Evolutionary conservation across 2,113 vertebrate species (phyloP).

Genomic region (Oophaga pumilio): DNA sequence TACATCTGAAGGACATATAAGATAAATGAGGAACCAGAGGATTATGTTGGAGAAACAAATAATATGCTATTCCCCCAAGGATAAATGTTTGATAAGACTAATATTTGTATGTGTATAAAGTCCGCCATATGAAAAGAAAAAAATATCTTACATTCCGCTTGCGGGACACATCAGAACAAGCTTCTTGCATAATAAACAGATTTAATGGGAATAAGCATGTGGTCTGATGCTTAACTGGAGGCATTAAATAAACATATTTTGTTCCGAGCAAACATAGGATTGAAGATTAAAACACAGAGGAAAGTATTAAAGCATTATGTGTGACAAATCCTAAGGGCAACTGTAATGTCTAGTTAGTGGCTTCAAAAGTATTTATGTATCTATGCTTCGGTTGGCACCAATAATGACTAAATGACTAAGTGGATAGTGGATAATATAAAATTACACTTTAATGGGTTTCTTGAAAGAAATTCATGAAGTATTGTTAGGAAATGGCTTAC

Average conservation of each 20-base stretch:
- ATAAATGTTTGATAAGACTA: constrained; percentile 13
- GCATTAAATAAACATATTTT: constrained; percentile 41
- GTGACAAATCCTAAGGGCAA: constrained; percentile 15
- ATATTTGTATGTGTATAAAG: constrained; percentile 29
- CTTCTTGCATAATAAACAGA: constrained; percentile 36
- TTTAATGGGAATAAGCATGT: constrained; percentile 22
- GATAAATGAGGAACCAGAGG: constrained; percentile 9
- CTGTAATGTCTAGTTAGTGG: constrained; percentile 12
- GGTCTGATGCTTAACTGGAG: constrained; percentile 21
- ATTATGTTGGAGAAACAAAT: neutral
- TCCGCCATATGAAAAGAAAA: neutral
- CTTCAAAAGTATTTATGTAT: neutral
- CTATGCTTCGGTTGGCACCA: neutral
- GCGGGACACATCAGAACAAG: constrained; percentile 26
- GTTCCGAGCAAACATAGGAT: constrained; percentile 30
- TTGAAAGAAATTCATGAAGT: neutral
- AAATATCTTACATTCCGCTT: constrained; percentile 7
- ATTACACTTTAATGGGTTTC: neutral
- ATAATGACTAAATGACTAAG: neutral
- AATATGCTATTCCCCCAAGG: neutral
- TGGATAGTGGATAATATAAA: neutral
- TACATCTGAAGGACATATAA: constrained; percentile 39
- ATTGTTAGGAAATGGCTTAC: neutral
- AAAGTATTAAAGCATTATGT: constrained; percentile 31
- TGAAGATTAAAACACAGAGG: neutral